These are phyloP conservation scores for Gambusia holbrooki DNA, from an alignment of 2,113 vertebrate genomes.

Conservation along the genomic window DNA sequence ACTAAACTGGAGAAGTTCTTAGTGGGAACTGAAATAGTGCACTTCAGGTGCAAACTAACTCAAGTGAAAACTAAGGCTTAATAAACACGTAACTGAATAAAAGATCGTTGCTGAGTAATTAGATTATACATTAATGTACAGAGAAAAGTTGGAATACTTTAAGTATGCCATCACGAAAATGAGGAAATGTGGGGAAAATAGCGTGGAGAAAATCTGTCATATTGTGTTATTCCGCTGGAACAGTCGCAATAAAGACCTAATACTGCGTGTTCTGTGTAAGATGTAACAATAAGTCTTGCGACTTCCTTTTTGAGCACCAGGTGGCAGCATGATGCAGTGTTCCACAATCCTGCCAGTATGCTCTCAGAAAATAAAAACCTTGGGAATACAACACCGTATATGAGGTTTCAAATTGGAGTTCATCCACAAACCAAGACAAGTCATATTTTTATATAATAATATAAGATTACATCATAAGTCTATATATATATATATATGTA, in stretches of 20 bases:
- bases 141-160: background rate
- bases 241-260: background rate
- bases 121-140: background rate
- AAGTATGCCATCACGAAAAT: background rate
- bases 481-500: background rate
- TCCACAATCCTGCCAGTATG: background rate
- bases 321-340: constrained; percentile 48
- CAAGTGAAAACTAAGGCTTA: background rate
- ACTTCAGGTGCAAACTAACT: background rate
- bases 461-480: too few species aligned
- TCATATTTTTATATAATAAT: too few species aligned
- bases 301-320: constrained; percentile 24
- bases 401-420: background rate
- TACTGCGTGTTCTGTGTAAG: background rate
- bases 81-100: background rate
- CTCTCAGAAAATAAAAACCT: background rate
- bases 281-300: background rate
- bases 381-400: background rate
- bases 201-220: background rate
- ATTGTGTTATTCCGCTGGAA: background rate
- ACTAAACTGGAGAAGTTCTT: background rate
- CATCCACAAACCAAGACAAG: background rate
- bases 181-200: background rate
- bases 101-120: background rate
- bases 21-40: background rate